Base-by-base conservation (phyloP, 1,140 invertebrate genomes). In the Protaetia brevitarsis region DNA sequence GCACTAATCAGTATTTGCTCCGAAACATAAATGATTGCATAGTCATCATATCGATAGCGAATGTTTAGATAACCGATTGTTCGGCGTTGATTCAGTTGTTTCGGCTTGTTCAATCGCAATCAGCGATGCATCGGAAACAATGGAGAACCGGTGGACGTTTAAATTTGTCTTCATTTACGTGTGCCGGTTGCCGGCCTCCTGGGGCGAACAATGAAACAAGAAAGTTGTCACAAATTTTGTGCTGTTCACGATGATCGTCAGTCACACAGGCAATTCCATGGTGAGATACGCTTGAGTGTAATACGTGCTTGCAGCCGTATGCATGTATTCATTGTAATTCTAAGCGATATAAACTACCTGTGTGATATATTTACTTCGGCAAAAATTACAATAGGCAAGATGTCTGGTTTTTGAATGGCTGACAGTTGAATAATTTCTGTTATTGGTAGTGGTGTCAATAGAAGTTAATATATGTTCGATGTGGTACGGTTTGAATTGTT, bases 141-240 rank as follows among this genome's bases (percentile, higher is more conserved):
- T 65, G 34, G 63, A 23, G 37, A 64, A 51, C 28, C 45, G 27
- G 34, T 51, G 63, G 64, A 65, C 56, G 63, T 63, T 68, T 68
- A 69, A 73, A 74, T 74, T 74, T 73, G 72, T 74, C 72, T 73
- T 72, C 68, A 69, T 69, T 69, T 69, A 64, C 65, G 51, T 61
- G 37, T 10, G 45, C 36, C 72, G 71, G 71, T 72, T 70, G 66
- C 63, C 64, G 71, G 60, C 69, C 72, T 34, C 72, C 69, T 68
- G 69, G 45, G n/a, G 71, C 11, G 69, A 69, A 72, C 71, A 74
- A 72, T 72, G 70, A 66, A n/a, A 45, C 56, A 51, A 62, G 60
- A 62, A 59, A 59, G 57, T 59, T 59, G 57, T 51, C 41, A 51
- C 41, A 51, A 23, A 51, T 51, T 51, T 51, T 51, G 41, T 51